Conservation (phyloP, 2,797 vertebrate genomes). For the Eremophila alpestris region DNA sequence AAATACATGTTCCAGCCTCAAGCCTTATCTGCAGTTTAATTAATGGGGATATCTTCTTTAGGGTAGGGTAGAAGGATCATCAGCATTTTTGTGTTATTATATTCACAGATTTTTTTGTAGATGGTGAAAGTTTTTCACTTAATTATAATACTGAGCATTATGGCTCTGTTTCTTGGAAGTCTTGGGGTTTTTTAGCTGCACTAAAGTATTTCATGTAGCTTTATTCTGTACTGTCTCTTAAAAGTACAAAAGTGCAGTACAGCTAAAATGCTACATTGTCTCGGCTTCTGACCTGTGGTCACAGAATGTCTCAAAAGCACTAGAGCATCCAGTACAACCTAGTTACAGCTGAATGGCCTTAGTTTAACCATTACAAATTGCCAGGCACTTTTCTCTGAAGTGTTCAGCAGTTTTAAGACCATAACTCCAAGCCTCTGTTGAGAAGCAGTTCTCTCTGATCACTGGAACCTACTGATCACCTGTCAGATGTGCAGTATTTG, state of each 20-base stretch:
- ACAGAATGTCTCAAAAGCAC: not conserved
- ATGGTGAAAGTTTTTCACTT: not conserved
- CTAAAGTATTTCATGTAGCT: not conserved
- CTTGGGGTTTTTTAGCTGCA: not conserved
- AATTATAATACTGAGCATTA: not conserved
- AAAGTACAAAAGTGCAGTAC: not conserved
- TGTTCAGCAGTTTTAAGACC: not conserved
- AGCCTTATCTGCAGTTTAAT: not conserved
- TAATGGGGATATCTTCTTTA: not conserved
- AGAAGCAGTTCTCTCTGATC: slow-evolving; percentile 55
- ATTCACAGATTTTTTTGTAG: not conserved
- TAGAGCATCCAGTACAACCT: not conserved
- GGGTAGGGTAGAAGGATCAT: not conserved
- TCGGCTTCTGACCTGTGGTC: not conserved
- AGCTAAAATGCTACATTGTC: not conserved
- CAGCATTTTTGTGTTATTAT: not conserved
- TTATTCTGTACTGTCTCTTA: not conserved
- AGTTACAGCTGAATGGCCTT: not conserved
- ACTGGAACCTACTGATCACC: slow-evolving; percentile 1
- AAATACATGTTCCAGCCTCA: slow-evolving; percentile 64
- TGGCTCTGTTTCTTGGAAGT: not conserved
- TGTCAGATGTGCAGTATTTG: slow-evolving; percentile 39
- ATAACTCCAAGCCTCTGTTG: slow-evolving; percentile 66
- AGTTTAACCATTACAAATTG: not conserved
- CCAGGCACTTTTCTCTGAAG: not conserved